Conservation (phyloP, 2,113 vertebrate species). For the Meles meles region DNA sequence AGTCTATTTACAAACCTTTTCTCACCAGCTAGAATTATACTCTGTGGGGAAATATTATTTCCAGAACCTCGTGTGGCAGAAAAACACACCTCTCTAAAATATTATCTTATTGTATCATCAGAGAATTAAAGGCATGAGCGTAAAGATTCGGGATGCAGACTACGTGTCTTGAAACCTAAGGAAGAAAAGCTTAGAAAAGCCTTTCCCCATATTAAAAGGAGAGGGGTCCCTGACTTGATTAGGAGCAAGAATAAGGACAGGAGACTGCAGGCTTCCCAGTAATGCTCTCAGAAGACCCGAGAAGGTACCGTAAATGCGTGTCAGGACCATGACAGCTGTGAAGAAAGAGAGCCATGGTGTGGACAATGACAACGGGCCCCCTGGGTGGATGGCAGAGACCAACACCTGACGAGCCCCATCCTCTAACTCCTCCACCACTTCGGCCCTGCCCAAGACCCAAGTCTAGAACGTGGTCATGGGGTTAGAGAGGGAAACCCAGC, state of each 20-base stretch:
- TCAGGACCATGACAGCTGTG: background rate
- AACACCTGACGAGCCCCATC: background rate
- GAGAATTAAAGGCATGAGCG: background rate
- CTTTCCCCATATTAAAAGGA: background rate
- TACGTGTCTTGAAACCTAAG: background rate
- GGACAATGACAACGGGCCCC: accelerated
- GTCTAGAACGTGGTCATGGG: background rate
- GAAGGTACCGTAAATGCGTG: background rate
- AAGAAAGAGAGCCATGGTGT: background rate
- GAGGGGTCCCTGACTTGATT: background rate
- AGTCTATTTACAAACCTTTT: background rate
- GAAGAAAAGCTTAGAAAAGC: background rate
- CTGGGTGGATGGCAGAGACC: background rate
- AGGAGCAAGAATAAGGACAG: background rate
- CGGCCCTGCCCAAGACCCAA: background rate
- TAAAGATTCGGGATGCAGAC: background rate
- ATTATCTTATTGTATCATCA: background rate
- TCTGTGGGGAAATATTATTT: background rate
- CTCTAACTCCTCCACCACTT: background rate
- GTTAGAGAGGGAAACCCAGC: background rate
- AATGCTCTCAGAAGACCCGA: background rate
- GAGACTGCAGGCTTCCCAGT: background rate
- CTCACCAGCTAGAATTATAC: background rate
- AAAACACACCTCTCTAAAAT: background rate
- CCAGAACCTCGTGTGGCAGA: background rate